Evolutionary conservation across 2,797 vertebrate genomes (phyloP).

Genomic region (Lutjanus campechanus): DNA sequence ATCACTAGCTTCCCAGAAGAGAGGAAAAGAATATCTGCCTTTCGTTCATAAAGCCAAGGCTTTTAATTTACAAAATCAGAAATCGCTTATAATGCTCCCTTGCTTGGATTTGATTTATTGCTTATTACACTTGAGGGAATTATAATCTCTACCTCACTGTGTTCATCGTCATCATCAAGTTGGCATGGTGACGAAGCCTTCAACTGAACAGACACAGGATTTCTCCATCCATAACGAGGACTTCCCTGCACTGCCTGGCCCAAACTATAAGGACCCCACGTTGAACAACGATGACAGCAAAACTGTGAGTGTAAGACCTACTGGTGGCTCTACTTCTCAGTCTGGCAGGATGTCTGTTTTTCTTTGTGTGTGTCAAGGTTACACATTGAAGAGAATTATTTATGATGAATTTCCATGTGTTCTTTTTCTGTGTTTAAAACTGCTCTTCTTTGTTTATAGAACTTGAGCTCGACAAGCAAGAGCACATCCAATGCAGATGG

Average conservation of each 20-base stretch:
- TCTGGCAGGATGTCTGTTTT: background rate
- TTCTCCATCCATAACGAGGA: constrained; percentile 99
- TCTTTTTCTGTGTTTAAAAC: background rate
- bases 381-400: background rate
- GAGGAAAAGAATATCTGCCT: constrained; percentile 21
- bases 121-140: constrained; percentile 9
- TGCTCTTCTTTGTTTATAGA: constrained; percentile 80
- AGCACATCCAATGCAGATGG: constrained; percentile 96
- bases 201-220: constrained; percentile 98
- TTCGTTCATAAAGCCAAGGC: constrained; percentile 5
- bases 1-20: background rate
- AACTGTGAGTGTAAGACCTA: constrained; percentile 90
- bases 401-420: background rate
- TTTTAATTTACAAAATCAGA: constrained; percentile 26
- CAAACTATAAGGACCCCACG: constrained; percentile 98
- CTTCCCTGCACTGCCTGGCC: constrained; percentile 98
- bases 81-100: constrained; percentile 9
- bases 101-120: constrained; percentile 23
- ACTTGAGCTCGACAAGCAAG: constrained; percentile 98
- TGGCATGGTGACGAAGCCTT: constrained; percentile 99
- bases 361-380: background rate
- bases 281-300: constrained; percentile 98
- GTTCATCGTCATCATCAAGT: constrained; percentile 82
- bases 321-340: background rate
- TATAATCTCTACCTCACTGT: constrained; percentile 37